phyloP scores from a whole-genome alignment of 2,113 vertebrate genomes.

The Pyxicephalus adspersus region DNA sequence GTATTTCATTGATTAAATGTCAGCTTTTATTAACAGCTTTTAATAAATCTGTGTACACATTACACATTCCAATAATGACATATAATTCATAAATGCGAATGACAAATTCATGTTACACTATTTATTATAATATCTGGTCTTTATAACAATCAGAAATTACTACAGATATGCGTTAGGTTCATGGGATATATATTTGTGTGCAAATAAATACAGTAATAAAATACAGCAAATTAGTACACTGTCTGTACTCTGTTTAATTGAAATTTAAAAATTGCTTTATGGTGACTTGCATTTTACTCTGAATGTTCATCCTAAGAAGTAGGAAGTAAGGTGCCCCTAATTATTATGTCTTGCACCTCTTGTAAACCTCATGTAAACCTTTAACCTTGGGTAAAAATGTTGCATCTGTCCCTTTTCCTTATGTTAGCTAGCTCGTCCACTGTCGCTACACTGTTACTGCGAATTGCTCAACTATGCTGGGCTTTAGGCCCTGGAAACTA shows the following conservation, averaged over 20 bases:
- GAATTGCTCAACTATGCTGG: too few species aligned
- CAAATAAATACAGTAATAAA: background rate
- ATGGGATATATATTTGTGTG: background rate
- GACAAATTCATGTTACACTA: background rate
- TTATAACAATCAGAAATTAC: background rate
- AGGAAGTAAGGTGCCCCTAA: too few species aligned
- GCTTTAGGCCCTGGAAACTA: too few species aligned
- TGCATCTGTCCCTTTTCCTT: too few species aligned
- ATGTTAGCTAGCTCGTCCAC: too few species aligned
- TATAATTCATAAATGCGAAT: background rate
- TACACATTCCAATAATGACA: background rate
- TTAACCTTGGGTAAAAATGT: too few species aligned
- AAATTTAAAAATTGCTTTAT: constrained; percentile 13
- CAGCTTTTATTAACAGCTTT: background rate
- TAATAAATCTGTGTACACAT: too few species aligned
- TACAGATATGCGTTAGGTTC: background rate
- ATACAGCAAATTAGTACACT: background rate
- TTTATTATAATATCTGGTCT: background rate
- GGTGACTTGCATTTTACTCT: too few species aligned
- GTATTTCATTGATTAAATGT: background rate
- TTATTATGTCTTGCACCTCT: too few species aligned
- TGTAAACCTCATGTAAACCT: too few species aligned
- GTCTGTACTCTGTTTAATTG: constrained; percentile 1
- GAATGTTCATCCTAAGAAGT: too few species aligned
- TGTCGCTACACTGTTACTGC: too few species aligned